phyloP scores from a whole-genome alignment of 2,797 vertebrate species.

The Sandelia bainsii region DNA sequence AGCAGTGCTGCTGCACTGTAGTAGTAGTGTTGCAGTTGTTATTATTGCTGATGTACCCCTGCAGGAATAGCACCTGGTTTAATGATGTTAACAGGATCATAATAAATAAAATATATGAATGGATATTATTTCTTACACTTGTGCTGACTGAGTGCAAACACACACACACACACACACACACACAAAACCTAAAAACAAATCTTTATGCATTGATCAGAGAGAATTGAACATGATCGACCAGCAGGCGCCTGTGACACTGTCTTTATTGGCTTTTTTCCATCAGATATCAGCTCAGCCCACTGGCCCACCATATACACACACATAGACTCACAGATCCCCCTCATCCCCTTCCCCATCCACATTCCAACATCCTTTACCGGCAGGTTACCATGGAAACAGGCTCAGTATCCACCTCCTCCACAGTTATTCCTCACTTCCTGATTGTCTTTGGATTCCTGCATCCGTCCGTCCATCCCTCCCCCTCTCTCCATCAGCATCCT shows the following conservation, averaged over 20 bases:
- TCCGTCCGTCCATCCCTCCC: slow-evolving; percentile 30
- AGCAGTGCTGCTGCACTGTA: too few species aligned
- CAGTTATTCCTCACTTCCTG: slow-evolving; percentile 66
- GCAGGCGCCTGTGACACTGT: slow-evolving; percentile 36
- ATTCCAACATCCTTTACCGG: slow-evolving; percentile 34
- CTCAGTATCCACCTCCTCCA: slow-evolving; percentile 64
- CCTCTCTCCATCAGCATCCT: slow-evolving; percentile 20
- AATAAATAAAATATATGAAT: neutral
- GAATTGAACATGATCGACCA: slow-evolving; percentile 23
- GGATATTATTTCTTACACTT: slow-evolving; percentile 3
- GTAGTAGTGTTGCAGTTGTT: too few species aligned
- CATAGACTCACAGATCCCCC: slow-evolving; percentile 31
- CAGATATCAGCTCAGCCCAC: slow-evolving; percentile 44
- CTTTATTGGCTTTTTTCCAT: slow-evolving; percentile 56
- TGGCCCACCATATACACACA: slow-evolving; percentile 42
- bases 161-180: slow-evolving; percentile 5
- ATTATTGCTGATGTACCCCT: neutral
- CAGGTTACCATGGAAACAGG: slow-evolving; percentile 83
- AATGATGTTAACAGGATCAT: neutral
- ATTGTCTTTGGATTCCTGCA: slow-evolving; percentile 66
- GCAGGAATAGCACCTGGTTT: neutral
- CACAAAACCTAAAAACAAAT: neutral
- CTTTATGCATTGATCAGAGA: slow-evolving; percentile 7
- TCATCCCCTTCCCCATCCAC: slow-evolving; percentile 18
- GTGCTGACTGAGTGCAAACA: neutral